Base-by-base conservation (phyloP, 2,888 invertebrate species). In the Heliconius hortense region DNA sequence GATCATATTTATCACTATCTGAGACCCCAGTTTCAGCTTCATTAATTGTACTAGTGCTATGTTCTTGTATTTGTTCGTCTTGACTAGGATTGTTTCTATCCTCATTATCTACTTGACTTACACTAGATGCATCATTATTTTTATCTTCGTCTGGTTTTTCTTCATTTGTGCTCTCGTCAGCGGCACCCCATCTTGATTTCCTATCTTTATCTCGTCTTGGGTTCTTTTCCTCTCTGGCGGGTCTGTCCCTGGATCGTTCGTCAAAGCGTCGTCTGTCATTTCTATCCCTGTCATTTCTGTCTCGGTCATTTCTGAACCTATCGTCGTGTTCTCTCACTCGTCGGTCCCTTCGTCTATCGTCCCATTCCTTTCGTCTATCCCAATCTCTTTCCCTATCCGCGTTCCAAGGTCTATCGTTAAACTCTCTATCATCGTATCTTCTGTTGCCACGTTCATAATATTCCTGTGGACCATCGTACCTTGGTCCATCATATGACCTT, bases 181-280 rank as follows among this genome's bases (percentile, higher is more conserved):
- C 88, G 2, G 90, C 91, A 0, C 93, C 93, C 93, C 93, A 93
- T 56, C 93, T 85, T 2, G 93, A 93, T 75, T 92, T 93, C 48
- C 93, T 87, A 76, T 93, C 93, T 79, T 88, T 90, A 24, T 92
- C 91, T 72, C 88, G 84, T 63, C 87, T 84, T 28, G 82, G 76
- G 73, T 79, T 83, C 63, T 85, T 82, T 48, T 86, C 85, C 21
- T 85, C 85, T 59, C 82, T 63, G 8, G 77, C 62, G 26, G 67
- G 74, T 35, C 74, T 80, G 2, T 60, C 60, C 21, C 76, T 79
- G 8, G 77, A 56, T 72, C 85, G 82, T 3, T 89, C 89, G 21
- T 90, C 90, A 24, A 84, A 82, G 62, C 86, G 84, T 78, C 87
- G 84, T 76, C 87, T 83, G 67, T 88, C 89, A 53, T 80, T 82